These are phyloP conservation scores for Phyllostomus discolor DNA, from an alignment of 2,113 vertebrate genomes.

Conservation along the genomic window DNA sequence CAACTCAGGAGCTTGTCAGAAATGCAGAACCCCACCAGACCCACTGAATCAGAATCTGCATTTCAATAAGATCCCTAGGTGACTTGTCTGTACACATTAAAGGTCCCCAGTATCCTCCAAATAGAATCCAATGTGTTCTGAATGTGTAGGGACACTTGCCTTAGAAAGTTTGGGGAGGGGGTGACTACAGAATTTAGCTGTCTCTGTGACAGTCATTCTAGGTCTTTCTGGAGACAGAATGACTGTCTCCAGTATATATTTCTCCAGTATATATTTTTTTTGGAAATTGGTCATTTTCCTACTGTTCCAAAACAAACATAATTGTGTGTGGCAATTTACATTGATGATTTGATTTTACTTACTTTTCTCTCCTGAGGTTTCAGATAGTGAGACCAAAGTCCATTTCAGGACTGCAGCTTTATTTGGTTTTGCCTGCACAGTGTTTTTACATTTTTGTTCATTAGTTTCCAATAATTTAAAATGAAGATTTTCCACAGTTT, in stretches of 20 bases:
- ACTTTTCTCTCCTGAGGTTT: background rate
- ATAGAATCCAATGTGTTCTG: background rate
- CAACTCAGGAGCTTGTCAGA: background rate
- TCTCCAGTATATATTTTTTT: background rate
- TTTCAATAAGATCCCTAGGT: background rate
- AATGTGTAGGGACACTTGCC: background rate
- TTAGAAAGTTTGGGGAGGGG: background rate
- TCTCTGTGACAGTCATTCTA: background rate
- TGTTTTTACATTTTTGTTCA: background rate
- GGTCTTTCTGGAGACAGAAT: background rate
- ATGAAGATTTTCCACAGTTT: background rate
- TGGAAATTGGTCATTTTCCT: background rate
- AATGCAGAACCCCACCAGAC: background rate
- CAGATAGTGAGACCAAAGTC: background rate
- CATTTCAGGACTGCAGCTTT: background rate
- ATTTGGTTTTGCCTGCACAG: background rate
- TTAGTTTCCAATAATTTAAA: background rate
- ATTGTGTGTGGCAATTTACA: background rate
- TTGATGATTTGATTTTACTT: background rate
- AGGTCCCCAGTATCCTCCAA: background rate
- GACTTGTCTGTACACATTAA: background rate
- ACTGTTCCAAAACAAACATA: background rate
- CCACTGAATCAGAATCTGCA: background rate
- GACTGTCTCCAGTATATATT: background rate
- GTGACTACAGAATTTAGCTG: background rate